A percentile compares a stretch with the other conserved stretches of the same genome.
phyloP scores from a whole-genome alignment of 1,140 invertebrate species.

The Muscidifurax raptorellus region DNA sequence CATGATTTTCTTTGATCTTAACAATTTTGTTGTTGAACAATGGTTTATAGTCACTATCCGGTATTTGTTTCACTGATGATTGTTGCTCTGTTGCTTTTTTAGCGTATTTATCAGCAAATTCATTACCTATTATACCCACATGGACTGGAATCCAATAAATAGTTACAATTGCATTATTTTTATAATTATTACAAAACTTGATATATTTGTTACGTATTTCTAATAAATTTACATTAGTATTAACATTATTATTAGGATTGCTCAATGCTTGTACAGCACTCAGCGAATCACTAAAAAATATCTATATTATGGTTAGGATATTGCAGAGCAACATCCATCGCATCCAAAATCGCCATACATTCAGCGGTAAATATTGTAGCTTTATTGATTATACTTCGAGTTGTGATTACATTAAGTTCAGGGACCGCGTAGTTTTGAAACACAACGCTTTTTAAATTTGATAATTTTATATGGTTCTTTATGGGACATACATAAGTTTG shows the following conservation, averaged over 20 bases:
- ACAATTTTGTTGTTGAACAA: too few species aligned
- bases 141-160: not conserved
- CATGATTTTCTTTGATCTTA: too few species aligned
- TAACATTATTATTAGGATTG: not conserved
- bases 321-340: not conserved
- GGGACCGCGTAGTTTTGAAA: too few species aligned
- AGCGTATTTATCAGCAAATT: not conserved
- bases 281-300: not conserved
- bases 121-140: not conserved
- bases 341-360: not conserved
- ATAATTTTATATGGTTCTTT: too few species aligned
- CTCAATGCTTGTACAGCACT: not conserved
- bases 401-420: not conserved
- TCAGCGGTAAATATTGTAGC: not conserved
- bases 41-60: not conserved
- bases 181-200: not conserved
- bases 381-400: not conserved
- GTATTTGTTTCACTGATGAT: not conserved
- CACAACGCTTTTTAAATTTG: too few species aligned
- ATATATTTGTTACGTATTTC: slow-evolving; percentile 8
- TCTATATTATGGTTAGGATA: not conserved
- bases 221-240: not conserved
- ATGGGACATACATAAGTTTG: too few species aligned
- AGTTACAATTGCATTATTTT: not conserved
- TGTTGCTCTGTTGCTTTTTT: not conserved